Conservation (phyloP, 1,140 invertebrate species). For the Schlechtendalia chinensis region DNA sequence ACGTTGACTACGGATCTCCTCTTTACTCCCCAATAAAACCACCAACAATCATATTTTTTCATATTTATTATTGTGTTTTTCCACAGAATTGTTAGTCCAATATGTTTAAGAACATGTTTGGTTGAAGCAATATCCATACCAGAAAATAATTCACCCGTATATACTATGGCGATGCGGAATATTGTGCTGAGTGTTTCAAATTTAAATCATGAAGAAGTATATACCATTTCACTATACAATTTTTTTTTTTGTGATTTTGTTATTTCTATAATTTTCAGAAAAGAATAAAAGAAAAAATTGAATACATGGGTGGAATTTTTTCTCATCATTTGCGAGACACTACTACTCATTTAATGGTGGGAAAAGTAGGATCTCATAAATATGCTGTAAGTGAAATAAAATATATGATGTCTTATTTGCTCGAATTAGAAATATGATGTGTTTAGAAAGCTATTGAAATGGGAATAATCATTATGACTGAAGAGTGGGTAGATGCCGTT, state of each 20-base stretch:
- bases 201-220: slow-evolving; percentile 64
- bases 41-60: no score
- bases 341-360: slow-evolving; percentile 80
- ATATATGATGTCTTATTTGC: not conserved
- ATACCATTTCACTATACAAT: slow-evolving; percentile 1
- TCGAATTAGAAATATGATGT: slow-evolving; percentile 47
- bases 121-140: slow-evolving; percentile 72
- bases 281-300: slow-evolving; percentile 67
- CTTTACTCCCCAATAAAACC: no score
- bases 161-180: slow-evolving; percentile 76
- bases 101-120: slow-evolving; percentile 74
- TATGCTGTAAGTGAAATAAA: slow-evolving; percentile 62
- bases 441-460: slow-evolving; percentile 69
- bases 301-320: slow-evolving; percentile 81
- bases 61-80: slow-evolving; percentile 51
- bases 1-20: no score
- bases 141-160: slow-evolving; percentile 69
- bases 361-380: slow-evolving; percentile 70
- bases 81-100: slow-evolving; percentile 74
- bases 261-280: slow-evolving; percentile 58
- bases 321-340: slow-evolving; percentile 67
- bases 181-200: slow-evolving; percentile 73
- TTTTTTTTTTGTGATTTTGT: not conserved
- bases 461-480: slow-evolving; percentile 72
- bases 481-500: slow-evolving; percentile 74